Evolutionary conservation across 2,888 invertebrate genomes (phyloP).

Genomic region (Lepas anatifera): DNA sequence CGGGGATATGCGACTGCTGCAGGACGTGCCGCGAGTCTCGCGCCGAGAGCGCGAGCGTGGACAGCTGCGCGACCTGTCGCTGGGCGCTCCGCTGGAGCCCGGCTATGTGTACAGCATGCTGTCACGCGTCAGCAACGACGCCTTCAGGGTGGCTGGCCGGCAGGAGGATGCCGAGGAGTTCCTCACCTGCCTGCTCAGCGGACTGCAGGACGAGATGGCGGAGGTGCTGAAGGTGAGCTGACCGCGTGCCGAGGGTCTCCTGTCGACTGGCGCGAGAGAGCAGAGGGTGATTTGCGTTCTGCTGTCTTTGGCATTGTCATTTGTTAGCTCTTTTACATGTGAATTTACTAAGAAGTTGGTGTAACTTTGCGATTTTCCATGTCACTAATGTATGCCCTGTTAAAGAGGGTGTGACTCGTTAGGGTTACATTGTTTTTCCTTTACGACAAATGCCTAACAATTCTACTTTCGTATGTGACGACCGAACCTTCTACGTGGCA

Average conservation of each 20-base stretch:
- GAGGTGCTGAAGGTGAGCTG: slow-evolving; percentile 17
- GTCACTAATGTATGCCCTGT: no score
- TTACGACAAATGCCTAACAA: no score
- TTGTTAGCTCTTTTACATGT: no score
- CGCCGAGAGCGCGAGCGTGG: slow-evolving; percentile 8
- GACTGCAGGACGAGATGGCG: slow-evolving; percentile 88
- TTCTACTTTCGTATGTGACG: no score
- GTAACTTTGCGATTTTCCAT: no score
- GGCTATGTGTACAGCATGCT: slow-evolving; percentile 71
- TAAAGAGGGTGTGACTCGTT: no score
- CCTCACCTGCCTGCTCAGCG: slow-evolving; percentile 80
- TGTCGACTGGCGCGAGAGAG: no score
- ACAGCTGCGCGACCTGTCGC: slow-evolving; percentile 29
- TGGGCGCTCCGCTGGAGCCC: slow-evolving; percentile 80
- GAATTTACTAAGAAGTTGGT: no score
- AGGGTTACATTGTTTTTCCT: no score
- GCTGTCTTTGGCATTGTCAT: no score
- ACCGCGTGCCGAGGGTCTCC: slow-evolving; percentile 18
- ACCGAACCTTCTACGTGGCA: no score
- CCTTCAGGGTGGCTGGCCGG: slow-evolving; percentile 59
- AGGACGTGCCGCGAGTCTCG: slow-evolving; percentile 20
- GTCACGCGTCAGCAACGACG: slow-evolving; percentile 55
- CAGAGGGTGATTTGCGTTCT: no score
- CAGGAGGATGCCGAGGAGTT: slow-evolving; percentile 98
- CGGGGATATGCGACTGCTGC: slow-evolving; percentile 48